Evolutionary conservation across 2,113 vertebrate genomes (phyloP).

Genomic region (Cervus canadensis): DNA sequence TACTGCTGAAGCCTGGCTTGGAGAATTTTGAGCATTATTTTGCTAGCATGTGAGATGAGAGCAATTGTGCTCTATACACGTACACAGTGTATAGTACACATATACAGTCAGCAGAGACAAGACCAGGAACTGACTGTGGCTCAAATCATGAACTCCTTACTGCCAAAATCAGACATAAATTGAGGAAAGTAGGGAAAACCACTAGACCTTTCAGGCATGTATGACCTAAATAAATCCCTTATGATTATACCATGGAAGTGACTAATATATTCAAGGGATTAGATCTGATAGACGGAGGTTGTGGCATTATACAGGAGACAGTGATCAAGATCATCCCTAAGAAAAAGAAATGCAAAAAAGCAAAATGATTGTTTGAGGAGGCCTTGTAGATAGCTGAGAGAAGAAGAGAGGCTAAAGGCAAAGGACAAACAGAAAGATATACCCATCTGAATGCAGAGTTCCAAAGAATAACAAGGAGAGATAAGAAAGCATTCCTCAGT

Average conservation of each 20-base stretch:
- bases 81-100: too few relatives aligned
- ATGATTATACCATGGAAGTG: not conserved
- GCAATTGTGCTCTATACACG: not conserved
- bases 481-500: not conserved
- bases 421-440: not conserved
- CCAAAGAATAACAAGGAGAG: not conserved
- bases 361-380: not conserved
- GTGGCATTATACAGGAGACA: not conserved
- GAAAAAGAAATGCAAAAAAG: not conserved
- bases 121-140: not conserved
- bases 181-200: not conserved
- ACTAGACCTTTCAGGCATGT: not conserved
- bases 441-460: not conserved
- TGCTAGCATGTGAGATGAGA: not conserved
- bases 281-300: not conserved
- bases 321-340: not conserved
- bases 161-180: not conserved
- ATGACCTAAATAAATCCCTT: not conserved
- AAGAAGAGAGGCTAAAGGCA: not conserved
- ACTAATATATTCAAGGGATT: not conserved
- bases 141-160: not conserved
- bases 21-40: not conserved
- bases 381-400: not conserved
- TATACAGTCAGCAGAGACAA: not conserved
- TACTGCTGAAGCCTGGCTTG: not conserved